Evolutionary conservation across 2,888 invertebrate species (phyloP).

Genomic region (Glyphotaelius pellucidus): DNA sequence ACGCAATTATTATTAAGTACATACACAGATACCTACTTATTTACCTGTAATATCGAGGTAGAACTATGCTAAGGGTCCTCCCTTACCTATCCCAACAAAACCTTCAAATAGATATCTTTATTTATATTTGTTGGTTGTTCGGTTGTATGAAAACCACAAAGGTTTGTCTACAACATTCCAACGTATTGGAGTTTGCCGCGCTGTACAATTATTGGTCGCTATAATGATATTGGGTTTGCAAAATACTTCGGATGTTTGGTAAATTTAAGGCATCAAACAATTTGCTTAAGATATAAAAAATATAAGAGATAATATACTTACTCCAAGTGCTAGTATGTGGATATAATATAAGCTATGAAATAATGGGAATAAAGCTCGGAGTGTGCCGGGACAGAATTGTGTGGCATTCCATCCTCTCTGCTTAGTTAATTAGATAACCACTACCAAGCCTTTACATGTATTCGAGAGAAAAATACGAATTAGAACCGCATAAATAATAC

Average conservation of each 20-base stretch:
- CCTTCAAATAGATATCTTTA: background rate
- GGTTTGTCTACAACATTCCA: background rate
- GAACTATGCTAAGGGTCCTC: background rate
- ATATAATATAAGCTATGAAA: background rate
- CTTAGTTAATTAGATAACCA: background rate
- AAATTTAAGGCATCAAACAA: background rate
- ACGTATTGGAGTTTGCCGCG: background rate
- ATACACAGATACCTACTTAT: background rate
- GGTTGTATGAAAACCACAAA: background rate
- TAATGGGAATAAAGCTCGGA: background rate
- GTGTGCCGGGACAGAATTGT: background rate
- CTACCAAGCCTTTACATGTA: background rate
- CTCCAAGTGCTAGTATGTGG: background rate
- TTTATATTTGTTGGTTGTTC: background rate
- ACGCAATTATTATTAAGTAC: slow-evolving; percentile 3
- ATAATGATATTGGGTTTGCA: background rate
- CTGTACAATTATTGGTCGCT: slow-evolving; percentile 9
- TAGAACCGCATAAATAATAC: background rate
- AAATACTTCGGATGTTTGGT: slow-evolving; percentile 9
- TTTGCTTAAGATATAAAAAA: slow-evolving; percentile 12
- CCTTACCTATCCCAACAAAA: background rate
- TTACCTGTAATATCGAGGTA: background rate
- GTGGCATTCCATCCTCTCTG: background rate
- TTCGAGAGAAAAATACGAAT: background rate
- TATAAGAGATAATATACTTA: background rate